phyloP scores from a whole-genome alignment of 2,797 vertebrate species.

The Liparis tanakae region DNA sequence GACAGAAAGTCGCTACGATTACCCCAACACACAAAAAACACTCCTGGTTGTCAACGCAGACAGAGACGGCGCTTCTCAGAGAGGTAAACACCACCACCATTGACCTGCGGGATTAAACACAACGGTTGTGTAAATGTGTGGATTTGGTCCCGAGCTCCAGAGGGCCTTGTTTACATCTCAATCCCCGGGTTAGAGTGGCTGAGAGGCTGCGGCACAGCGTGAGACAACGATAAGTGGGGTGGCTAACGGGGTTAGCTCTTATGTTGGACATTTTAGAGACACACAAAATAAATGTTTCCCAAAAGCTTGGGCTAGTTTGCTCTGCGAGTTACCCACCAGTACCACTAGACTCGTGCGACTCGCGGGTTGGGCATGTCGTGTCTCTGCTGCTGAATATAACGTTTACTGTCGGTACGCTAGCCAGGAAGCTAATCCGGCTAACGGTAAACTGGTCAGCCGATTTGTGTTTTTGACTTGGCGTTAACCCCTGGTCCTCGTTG shows the following conservation, averaged over 20 bases:
- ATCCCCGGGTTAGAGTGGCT: slow-evolving; percentile 76
- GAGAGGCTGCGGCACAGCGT: slow-evolving; percentile 53
- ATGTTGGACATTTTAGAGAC: not conserved
- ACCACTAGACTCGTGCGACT: not conserved
- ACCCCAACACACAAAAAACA: slow-evolving; percentile 22
- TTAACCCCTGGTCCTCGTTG: not conserved
- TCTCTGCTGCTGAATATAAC: slow-evolving; percentile 26
- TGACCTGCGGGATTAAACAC: not conserved
- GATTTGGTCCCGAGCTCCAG: slow-evolving; percentile 39
- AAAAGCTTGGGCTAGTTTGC: not conserved
- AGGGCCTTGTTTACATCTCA: slow-evolving; percentile 88
- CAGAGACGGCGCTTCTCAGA: slow-evolving; percentile 24
- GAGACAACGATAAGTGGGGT: slow-evolving; percentile 12
- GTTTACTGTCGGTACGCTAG: slow-evolving; percentile 46
- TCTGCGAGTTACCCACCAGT: not conserved
- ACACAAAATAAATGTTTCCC: not conserved
- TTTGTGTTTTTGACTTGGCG: slow-evolving; percentile 21
- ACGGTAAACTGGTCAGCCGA: slow-evolving; percentile 38
- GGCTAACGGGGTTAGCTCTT: slow-evolving; percentile 18
- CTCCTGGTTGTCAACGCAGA: slow-evolving; percentile 32
- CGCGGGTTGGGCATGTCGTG: slow-evolving; percentile 10
- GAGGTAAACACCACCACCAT: slow-evolving; percentile 70
- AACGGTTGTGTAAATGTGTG: slow-evolving; percentile 7
- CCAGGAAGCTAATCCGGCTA: slow-evolving; percentile 72
- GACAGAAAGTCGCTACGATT: slow-evolving; percentile 53